These are phyloP conservation scores for Diorhabda carinulata DNA, from an alignment of 1,140 invertebrate species.

Conservation along the genomic window DNA sequence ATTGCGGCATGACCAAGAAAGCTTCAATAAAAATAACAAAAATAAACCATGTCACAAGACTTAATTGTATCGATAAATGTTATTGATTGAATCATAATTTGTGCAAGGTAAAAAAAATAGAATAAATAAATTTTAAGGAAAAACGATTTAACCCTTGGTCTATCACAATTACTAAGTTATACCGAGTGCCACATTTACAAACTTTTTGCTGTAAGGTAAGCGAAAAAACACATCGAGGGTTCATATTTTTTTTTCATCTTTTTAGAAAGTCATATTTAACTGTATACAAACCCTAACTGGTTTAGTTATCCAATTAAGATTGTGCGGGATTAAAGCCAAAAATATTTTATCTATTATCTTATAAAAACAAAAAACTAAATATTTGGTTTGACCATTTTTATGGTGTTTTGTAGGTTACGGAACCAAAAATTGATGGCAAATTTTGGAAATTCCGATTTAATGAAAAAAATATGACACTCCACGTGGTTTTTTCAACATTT, in stretches of 20 bases:
- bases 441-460: too few relatives aligned
- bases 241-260: not conserved
- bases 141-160: constrained; percentile 16
- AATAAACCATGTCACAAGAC: not conserved
- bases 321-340: too few relatives aligned
- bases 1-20: constrained; percentile 39
- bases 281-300: too few relatives aligned
- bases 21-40: not conserved
- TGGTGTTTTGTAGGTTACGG: too few relatives aligned
- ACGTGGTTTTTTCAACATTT: too few relatives aligned
- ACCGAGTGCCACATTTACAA: constrained; percentile 1
- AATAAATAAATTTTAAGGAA: constrained; percentile 24
- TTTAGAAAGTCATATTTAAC: too few relatives aligned
- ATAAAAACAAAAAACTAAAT: not conserved
- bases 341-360: not conserved
- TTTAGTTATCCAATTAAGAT: too few relatives aligned
- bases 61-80: not conserved
- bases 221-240: not conserved
- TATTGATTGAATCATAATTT: not conserved
- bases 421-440: too few relatives aligned
- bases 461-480: too few relatives aligned
- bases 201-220: not conserved
- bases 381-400: not conserved
- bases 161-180: constrained; percentile 23
- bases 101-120: constrained; percentile 22